These are phyloP conservation scores for Sigmodon hispidus DNA, from an alignment of 2,113 vertebrate species.

Conservation along the genomic window DNA sequence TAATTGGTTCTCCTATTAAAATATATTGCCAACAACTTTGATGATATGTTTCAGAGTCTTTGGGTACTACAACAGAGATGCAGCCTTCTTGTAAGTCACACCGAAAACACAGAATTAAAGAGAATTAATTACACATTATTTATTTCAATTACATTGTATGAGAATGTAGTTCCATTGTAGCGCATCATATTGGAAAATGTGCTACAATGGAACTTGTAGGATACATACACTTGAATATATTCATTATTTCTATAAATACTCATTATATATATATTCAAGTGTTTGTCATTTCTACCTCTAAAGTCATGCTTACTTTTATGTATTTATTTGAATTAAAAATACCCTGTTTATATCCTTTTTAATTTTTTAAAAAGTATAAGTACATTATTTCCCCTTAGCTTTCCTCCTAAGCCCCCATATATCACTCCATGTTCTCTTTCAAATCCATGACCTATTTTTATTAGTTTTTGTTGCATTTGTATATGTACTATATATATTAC, in stretches of 20 bases:
- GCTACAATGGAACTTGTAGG: no score
- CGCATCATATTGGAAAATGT: background rate
- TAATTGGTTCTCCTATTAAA: background rate
- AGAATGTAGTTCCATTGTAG: background rate
- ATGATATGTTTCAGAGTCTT: background rate
- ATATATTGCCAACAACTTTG: background rate
- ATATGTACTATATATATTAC: background rate
- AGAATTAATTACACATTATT: background rate
- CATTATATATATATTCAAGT: background rate
- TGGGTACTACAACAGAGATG: background rate
- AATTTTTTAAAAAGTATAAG: background rate
- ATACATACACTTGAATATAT: background rate
- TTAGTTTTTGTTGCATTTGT: background rate
- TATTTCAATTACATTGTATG: background rate
- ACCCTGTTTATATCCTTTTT: background rate
- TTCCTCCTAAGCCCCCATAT: no score
- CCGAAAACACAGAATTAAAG: background rate
- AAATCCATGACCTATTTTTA: background rate
- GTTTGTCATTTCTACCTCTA: background rate
- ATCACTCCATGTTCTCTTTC: background rate
- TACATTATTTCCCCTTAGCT: background rate
- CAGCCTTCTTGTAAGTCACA: background rate
- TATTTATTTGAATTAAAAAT: slow-evolving; percentile 19
- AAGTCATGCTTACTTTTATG: background rate
- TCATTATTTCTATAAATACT: background rate